Evolutionary conservation across 53 echinoderm and acorn worm genomes (phyloP).

Genomic region (Paracentrotus lividus): DNA sequence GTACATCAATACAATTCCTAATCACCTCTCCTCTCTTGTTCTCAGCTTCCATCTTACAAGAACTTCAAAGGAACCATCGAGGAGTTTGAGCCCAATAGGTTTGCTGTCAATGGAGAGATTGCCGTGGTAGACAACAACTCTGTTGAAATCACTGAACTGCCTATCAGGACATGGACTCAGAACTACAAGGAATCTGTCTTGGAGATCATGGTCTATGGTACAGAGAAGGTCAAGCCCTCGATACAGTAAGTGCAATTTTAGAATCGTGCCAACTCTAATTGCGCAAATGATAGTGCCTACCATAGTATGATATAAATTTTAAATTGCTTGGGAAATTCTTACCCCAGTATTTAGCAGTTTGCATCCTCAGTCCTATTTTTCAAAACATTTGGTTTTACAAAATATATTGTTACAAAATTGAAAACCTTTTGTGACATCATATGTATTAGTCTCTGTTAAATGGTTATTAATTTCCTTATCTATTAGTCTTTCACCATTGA

Average conservation of each 20-base stretch:
- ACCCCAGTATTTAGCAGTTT: too few species aligned
- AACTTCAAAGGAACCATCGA: slow-evolving; percentile 91
- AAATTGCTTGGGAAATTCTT: too few species aligned
- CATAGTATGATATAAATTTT: too few species aligned
- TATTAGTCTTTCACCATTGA: background rate
- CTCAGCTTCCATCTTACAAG: slow-evolving; percentile 95
- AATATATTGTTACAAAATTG: too few species aligned
- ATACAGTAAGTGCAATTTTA: slow-evolving; percentile 78
- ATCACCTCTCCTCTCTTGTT: background rate
- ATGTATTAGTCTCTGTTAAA: too few species aligned
- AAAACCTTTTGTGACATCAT: too few species aligned
- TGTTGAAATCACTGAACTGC: slow-evolving; percentile 96
- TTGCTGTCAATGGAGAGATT: slow-evolving; percentile 87
- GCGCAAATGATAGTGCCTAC: background rate
- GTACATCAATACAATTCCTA: background rate
- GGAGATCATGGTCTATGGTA: slow-evolving; percentile 93
- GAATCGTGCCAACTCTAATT: background rate
- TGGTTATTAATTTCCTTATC: background rate
- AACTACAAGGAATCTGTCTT: slow-evolving; percentile 92
- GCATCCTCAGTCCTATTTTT: too few species aligned
- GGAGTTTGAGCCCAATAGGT: slow-evolving; percentile 94
- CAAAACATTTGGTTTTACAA: too few species aligned
- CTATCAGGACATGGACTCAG: slow-evolving; percentile 95
- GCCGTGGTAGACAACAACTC: slow-evolving; percentile 89
- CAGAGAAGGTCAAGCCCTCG: slow-evolving; percentile 85